Percentiles rank a stretch among this genome's conserved stretches.
These are phyloP conservation scores for Brachyistius frenatus DNA, from an alignment of 2,113 vertebrate genomes.

Conservation along the genomic window DNA sequence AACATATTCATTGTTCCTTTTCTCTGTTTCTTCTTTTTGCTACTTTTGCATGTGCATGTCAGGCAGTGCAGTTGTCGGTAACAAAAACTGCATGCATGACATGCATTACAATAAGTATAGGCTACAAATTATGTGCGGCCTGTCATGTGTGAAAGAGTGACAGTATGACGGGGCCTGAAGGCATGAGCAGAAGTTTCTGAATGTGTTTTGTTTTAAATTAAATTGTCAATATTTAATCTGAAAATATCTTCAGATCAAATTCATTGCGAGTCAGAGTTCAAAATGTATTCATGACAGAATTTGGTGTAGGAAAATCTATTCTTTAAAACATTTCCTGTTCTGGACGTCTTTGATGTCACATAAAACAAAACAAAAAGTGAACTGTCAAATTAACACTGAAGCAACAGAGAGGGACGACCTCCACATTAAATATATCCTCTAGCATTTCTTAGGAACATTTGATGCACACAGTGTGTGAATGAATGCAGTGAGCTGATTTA, in stretches of 20 bases:
- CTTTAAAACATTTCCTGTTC: neutral
- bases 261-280: too few relatives aligned
- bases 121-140: neutral
- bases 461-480: neutral
- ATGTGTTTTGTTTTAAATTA: neutral
- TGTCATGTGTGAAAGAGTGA: neutral
- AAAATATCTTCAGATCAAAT: neutral
- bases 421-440: neutral
- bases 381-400: neutral
- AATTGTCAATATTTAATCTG: neutral
- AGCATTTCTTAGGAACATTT: neutral
- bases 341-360: neutral
- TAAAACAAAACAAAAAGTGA: neutral
- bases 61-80: neutral
- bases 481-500: neutral
- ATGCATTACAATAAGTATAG: neutral
- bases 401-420: neutral
- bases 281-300: neutral
- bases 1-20: neutral
- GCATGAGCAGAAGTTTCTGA: neutral
- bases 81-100: neutral
- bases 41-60: neutral
- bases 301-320: neutral
- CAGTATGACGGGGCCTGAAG: neutral
- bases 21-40: neutral